phyloP scores from a whole-genome alignment of 2,113 vertebrate genomes.

The Stegostoma tigrinum region DNA sequence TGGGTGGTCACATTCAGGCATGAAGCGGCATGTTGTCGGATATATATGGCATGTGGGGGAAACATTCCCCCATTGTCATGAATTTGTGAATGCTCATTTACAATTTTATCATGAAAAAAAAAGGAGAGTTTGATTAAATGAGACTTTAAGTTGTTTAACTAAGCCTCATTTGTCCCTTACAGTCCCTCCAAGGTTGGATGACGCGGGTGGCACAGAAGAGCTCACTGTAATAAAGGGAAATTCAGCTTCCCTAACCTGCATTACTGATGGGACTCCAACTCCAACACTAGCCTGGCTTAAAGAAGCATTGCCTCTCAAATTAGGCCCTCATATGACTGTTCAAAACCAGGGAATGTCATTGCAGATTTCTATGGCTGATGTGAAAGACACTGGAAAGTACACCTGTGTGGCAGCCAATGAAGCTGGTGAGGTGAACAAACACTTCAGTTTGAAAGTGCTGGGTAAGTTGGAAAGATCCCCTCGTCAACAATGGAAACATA shows the following conservation, averaged over 20 bases:
- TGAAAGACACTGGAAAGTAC: slow-evolving; percentile 67
- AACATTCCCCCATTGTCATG: not conserved
- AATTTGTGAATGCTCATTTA: not conserved
- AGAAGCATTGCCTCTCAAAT: slow-evolving; percentile 53
- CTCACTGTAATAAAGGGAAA: slow-evolving; percentile 68
- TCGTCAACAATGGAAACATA: not conserved
- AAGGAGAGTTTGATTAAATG: not conserved
- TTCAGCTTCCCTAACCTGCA: slow-evolving; percentile 61
- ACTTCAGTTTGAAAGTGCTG: slow-evolving; percentile 76
- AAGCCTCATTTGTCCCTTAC: not conserved
- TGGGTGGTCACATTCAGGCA: not conserved
- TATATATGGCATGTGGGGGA: not conserved
- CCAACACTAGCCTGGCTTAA: slow-evolving; percentile 80
- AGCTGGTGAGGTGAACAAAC: slow-evolving; percentile 75
- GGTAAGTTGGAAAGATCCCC: slow-evolving; percentile 54
- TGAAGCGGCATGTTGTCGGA: not conserved
- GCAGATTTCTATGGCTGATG: slow-evolving; percentile 56
- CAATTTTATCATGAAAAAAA: not conserved
- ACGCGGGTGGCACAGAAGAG: slow-evolving; percentile 70
- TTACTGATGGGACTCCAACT: slow-evolving; percentile 68
- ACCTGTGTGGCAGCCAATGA: slow-evolving; percentile 75
- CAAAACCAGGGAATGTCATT: slow-evolving; percentile 66
- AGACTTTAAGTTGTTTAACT: not conserved
- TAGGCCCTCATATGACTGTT: slow-evolving; percentile 47
- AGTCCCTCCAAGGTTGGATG: slow-evolving; percentile 83